Base-by-base conservation (phyloP, 64 coral and sea anemone species). In the Actinia equina region DNA sequence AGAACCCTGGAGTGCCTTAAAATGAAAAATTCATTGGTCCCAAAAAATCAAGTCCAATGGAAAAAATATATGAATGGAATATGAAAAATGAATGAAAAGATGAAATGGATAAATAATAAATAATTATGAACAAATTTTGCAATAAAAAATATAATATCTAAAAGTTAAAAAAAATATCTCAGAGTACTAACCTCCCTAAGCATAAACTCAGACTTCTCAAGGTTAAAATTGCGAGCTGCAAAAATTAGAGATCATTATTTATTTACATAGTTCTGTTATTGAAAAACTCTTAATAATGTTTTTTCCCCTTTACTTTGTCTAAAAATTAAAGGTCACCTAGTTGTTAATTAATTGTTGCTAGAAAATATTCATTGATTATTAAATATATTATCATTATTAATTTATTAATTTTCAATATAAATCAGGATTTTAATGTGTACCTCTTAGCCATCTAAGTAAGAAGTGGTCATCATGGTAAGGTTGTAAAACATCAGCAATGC, bases 151-250 rank as follows among this genome's bases (percentile, higher is more conserved):
- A 23, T 69, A 26, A 37, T 69, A 9, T 22, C 30, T 37, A 37
- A 69, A 69, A 23, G 7, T n/a, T 6, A 2, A 8, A 69, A 44
- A 44, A 44, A 13, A 3, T 17, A 44, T 43, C 0, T 18, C 13
- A 2, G 5, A 80, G 20, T 71, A 23, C 17, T 78, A 82, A 95
- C 94, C 94, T 92, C 91, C 81, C 87, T 85, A 16, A 95, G 58
- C 94, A 95, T 95, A 15, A 80, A 85, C 71, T 95, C 94, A 86
- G 94, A 65, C 86, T 95, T 95, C 25, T 92, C 94, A 49, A 95
- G 64, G 10, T 77, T 89, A 51, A 95, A 95, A 82, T 95, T 89
- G 54, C 94, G 79, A 82, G 94, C 94, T 95, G 79, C 7, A 22
- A 56, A 41, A 87, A 79, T 52, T 41, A 17, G 14, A n/a, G 14